Percentiles rank a stretch among this genome's conserved stretches.
Evolutionary conservation across 2,888 invertebrate genomes (phyloP).

Genomic region (Lasioglossum marginatum): DNA sequence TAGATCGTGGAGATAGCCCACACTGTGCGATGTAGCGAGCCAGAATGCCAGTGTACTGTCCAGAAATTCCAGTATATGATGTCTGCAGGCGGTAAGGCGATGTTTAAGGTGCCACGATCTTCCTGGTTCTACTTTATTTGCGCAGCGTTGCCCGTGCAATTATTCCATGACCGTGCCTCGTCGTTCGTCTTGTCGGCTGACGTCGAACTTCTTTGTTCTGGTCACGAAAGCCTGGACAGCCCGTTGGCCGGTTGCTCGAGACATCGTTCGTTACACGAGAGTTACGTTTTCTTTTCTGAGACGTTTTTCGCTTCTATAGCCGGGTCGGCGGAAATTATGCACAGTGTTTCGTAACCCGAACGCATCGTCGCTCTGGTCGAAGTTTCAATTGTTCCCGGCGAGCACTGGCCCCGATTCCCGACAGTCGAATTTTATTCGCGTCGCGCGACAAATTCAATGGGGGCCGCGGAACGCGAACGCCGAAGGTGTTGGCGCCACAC

Average conservation of each 20-base stretch:
- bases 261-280: neutral
- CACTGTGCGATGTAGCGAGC: too few relatives aligned
- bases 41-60: neutral
- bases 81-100: neutral
- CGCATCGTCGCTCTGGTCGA: neutral
- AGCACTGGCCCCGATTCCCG: slow-evolving; percentile 11
- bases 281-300: neutral
- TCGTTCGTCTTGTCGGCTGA: neutral
- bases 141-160: slow-evolving; percentile 3
- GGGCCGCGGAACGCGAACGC: slow-evolving; percentile 34
- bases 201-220: slow-evolving; percentile 12
- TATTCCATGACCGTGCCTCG: neutral
- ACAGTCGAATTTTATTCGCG: slow-evolving; percentile 17
- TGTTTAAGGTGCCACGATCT: slow-evolving; percentile 6
- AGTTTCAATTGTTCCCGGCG: neutral
- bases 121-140: slow-evolving; percentile 14
- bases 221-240: slow-evolving; percentile 25
- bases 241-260: neutral
- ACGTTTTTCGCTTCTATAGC: neutral
- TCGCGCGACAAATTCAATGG: slow-evolving; percentile 24
- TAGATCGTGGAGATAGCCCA: neutral
- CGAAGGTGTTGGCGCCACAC: slow-evolving; percentile 21
- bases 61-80: slow-evolving; percentile 3
- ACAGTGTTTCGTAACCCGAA: neutral
- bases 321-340: neutral